phyloP scores from a whole-genome alignment of 2,888 invertebrate genomes.

The Amphipoea lucens region DNA sequence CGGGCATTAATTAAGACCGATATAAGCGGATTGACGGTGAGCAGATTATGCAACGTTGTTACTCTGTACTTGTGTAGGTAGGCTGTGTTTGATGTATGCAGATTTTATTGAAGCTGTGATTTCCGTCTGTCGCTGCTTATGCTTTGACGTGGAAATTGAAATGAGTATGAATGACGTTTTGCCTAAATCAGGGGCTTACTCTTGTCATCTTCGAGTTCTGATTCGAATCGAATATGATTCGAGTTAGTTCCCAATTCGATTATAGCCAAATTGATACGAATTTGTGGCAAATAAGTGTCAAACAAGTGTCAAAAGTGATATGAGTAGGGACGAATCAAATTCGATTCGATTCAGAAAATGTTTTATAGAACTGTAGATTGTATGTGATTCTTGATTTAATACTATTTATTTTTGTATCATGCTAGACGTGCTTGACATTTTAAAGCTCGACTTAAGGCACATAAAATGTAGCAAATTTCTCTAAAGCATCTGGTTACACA shows the following conservation, averaged over 20 bases:
- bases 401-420: not conserved
- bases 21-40: constrained; percentile 84
- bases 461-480: constrained; percentile 26
- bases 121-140: constrained; percentile 16
- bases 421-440: not conserved
- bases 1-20: constrained; percentile 84
- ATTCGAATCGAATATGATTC: not conserved
- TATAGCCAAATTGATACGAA: not conserved
- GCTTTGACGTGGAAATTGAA: constrained; percentile 15
- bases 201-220: not conserved
- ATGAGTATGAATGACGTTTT: constrained; percentile 2
- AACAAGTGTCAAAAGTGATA: not conserved
- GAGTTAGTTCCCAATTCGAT: not conserved
- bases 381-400: not conserved
- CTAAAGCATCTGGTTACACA: constrained; percentile 25
- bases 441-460: not conserved
- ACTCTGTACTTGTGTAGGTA: constrained; percentile 49
- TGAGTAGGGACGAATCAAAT: not conserved
- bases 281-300: not conserved
- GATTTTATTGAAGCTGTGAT: constrained; percentile 44
- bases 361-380: not conserved
- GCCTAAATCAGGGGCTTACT: not conserved
- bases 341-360: not conserved
- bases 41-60: constrained; percentile 67
- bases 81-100: constrained; percentile 41